phyloP scores from a whole-genome alignment of 2,113 vertebrate species.

The Harpagus bidentatus region DNA sequence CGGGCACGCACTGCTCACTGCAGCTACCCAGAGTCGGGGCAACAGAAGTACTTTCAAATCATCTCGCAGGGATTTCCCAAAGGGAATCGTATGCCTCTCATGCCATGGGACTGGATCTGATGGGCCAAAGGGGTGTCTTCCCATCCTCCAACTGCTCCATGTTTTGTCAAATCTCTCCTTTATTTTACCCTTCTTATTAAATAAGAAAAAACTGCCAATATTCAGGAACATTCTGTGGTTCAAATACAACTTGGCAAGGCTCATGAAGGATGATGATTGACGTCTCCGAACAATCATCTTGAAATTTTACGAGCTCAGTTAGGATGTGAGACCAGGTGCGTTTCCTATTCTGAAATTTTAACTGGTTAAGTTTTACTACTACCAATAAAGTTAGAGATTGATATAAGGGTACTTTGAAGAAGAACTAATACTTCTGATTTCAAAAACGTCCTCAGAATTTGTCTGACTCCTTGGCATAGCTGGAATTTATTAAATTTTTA shows the following conservation, averaged over 20 bases:
- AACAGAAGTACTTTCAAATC: not conserved
- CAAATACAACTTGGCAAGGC: not conserved
- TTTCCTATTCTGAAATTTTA: not conserved
- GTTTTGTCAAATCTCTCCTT: not conserved
- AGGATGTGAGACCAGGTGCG: not conserved
- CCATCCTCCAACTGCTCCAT: not conserved
- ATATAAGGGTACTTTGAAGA: not conserved
- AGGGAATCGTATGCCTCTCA: not conserved
- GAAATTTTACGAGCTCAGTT: not conserved
- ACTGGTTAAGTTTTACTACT: not conserved
- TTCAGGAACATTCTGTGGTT: not conserved
- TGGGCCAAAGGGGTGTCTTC: not conserved
- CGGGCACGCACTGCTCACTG: rapidly evolving
- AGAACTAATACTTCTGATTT: not conserved
- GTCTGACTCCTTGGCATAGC: not conserved
- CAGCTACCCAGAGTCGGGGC: not conserved
- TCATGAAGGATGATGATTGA: not conserved
- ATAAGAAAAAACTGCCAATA: not conserved
- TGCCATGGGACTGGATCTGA: not conserved
- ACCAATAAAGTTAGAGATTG: not conserved
- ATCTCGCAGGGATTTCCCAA: not conserved
- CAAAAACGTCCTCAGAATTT: not conserved
- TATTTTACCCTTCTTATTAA: not conserved
- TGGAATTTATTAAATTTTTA: not conserved
- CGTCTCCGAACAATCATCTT: not conserved